These are phyloP conservation scores for Rallus crepitans DNA, from an alignment of 2,797 vertebrate species.

Conservation along the genomic window DNA sequence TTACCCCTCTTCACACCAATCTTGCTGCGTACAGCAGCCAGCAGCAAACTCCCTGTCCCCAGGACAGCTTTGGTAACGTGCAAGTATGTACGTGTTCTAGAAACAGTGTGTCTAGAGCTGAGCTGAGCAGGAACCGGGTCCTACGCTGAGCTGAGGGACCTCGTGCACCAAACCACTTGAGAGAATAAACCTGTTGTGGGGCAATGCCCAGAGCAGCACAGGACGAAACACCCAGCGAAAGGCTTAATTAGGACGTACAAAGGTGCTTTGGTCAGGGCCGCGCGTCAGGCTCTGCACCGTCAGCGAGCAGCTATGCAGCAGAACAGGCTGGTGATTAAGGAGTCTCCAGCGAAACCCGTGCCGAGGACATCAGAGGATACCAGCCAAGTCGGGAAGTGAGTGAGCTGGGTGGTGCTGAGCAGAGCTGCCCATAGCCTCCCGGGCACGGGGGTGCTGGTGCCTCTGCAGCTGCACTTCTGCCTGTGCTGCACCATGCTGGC, in stretches of 20 bases:
- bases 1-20: neutral
- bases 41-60: neutral
- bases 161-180: neutral
- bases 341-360: neutral
- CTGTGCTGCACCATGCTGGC: neutral
- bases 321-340: constrained; percentile 59
- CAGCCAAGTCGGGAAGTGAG: neutral
- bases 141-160: neutral
- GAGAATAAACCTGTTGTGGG: constrained; percentile 20
- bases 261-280: neutral
- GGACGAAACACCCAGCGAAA: neutral
- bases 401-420: constrained; percentile 22
- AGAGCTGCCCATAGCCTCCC: neutral
- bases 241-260: neutral
- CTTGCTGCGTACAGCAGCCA: neutral
- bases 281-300: neutral
- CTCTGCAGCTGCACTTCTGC: neutral
- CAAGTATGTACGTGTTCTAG: neutral
- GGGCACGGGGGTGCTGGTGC: neutral
- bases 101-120: neutral
- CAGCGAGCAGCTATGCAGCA: constrained; percentile 68
- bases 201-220: neutral
- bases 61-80: neutral
- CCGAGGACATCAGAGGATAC: constrained; percentile 2
- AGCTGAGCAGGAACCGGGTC: neutral